phyloP scores from a whole-genome alignment of 2,888 invertebrate species.

The Apamea sordens region DNA sequence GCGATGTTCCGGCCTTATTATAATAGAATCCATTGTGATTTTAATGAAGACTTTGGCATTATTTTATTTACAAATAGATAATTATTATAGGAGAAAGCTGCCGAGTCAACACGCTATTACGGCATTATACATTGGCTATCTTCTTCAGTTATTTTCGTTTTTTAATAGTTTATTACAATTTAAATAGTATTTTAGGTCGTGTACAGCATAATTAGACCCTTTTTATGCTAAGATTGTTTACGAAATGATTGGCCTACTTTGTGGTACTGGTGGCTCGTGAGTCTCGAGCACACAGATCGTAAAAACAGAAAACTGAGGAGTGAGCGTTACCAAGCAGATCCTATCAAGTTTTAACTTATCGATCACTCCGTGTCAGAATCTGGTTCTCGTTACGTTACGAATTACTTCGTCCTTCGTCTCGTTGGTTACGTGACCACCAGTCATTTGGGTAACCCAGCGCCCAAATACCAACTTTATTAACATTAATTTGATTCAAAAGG shows the following conservation, averaged over 20 bases:
- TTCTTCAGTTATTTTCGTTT: slow-evolving; percentile 31
- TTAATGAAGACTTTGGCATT: slow-evolving; percentile 61
- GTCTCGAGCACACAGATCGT: slow-evolving; percentile 22
- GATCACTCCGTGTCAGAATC: slow-evolving; percentile 44
- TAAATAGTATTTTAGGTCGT: background rate
- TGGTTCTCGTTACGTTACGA: slow-evolving; percentile 39
- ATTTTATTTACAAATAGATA: slow-evolving; percentile 57
- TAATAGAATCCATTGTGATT: slow-evolving; percentile 67
- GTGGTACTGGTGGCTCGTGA: slow-evolving; percentile 19
- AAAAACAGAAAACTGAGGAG: slow-evolving; percentile 24
- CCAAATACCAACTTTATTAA: slow-evolving; percentile 23
- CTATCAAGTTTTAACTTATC: slow-evolving; percentile 45
- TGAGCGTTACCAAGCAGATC: slow-evolving; percentile 26
- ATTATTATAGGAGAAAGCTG: slow-evolving; percentile 36
- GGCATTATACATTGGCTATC: background rate
- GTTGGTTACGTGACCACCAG: slow-evolving; percentile 54
- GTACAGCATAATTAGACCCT: background rate
- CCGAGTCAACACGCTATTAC: slow-evolving; percentile 35
- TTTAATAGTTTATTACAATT: background rate
- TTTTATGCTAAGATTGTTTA: background rate
- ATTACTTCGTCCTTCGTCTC: slow-evolving; percentile 38
- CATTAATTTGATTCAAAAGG: slow-evolving; percentile 51
- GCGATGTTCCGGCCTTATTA: slow-evolving; percentile 62
- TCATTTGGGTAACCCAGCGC: slow-evolving; percentile 27
- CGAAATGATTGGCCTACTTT: slow-evolving; percentile 6